Evolutionary conservation across 2,797 vertebrate genomes (phyloP).

Genomic region (Gambusia yucatana): DNA sequence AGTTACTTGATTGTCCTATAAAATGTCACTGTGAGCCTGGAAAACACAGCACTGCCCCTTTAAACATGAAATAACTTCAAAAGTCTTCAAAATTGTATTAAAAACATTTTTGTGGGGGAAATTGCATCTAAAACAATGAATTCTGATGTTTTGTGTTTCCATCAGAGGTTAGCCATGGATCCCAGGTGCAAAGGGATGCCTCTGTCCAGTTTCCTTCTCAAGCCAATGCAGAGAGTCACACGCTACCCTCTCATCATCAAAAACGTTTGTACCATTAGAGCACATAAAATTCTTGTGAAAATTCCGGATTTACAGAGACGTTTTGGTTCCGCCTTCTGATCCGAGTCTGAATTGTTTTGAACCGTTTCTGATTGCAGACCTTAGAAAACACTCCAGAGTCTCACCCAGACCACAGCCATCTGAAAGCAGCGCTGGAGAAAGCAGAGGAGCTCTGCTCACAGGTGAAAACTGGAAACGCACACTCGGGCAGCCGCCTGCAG

Average conservation of each 20-base stretch:
- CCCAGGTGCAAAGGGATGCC: constrained; percentile 98
- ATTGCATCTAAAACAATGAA: not conserved
- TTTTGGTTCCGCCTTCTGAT: not conserved
- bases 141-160: constrained; percentile 18
- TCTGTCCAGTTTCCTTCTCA: constrained; percentile 96
- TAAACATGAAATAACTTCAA: not conserved
- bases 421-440: constrained; percentile 95
- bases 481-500: not conserved
- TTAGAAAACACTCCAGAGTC: constrained; percentile 96
- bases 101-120: not conserved
- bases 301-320: too few relatives aligned
- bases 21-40: too few relatives aligned
- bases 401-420: constrained; percentile 95
- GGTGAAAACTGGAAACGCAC: constrained; percentile 36
- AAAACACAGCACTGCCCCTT: too few relatives aligned
- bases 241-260: constrained; percentile 98
- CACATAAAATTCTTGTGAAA: not conserved
- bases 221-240: constrained; percentile 98
- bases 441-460: constrained; percentile 96
- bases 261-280: constrained; percentile 84
- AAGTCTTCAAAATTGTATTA: not conserved
- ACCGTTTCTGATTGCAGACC: constrained; percentile 77
- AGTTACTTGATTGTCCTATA: too few relatives aligned
- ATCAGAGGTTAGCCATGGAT: constrained; percentile 96
- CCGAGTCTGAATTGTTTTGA: not conserved